Base-by-base conservation (phyloP, 2,797 vertebrate species). In the Varecia variegata region DNA sequence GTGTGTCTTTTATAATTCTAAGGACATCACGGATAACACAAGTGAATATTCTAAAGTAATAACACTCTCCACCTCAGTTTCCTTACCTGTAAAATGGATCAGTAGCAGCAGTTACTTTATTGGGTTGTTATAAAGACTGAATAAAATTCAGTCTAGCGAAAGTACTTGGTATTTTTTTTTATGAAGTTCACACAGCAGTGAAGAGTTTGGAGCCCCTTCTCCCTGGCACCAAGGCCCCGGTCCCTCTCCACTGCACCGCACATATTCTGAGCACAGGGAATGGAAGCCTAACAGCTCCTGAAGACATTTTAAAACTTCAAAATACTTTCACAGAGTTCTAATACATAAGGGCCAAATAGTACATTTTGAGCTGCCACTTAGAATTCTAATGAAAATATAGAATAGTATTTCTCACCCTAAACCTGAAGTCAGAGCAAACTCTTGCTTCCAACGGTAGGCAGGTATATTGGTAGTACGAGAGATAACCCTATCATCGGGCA, bases 321-420 rank as follows among this genome's bases (percentile, higher is more conserved):
- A 88, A 20, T 79, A 21, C 20, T 76, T 82, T 56, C 47, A 76
- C 20, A 90, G 32, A 17, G 2, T 50, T 35, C 60, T 81, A 88
- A 70, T 30, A 86, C 40, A 82, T 77, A 77, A 77, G 67, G 18
- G 12, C 9, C 67, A 80, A 27, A 30, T 50, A 35, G 58, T 74
- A 82, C 88, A 50, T 76, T 47, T 58, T 52, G 38, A 96, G 58
- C 27, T 54, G 25, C 32, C 60, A 58, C 40, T 92, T 89, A 52
- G 45, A 92, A 91, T 86, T 88, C n/a, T 93, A 92, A 71, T 58
- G 77, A 96, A n/a, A 82, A 77, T 27, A 73, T 9, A 32, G 38
- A 88, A 27, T 56, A 85, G 18, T 56, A 38, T 47, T 84, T 90
- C 74, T 95, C 45, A 77, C 18, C 7, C 54, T 65, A 38, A 84